phyloP scores from a whole-genome alignment of 35 echinoderm and acorn worm genomes.

The Anneissia japonica region DNA sequence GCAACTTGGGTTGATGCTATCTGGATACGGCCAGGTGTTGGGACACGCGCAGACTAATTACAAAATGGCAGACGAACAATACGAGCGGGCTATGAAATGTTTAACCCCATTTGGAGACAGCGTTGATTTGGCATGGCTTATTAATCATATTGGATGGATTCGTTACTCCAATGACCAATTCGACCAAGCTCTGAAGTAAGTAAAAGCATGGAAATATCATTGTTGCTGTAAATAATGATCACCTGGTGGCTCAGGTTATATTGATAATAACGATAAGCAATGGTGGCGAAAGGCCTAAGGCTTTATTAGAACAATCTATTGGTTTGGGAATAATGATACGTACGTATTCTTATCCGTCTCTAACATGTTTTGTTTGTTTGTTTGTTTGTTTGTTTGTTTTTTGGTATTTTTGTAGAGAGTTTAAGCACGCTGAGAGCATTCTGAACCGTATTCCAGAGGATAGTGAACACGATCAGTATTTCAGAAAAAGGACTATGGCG shows the following conservation, averaged over 20 bases:
- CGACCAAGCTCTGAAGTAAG: slow-evolving; percentile 18
- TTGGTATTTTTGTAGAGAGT: not conserved
- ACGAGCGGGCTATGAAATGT: not conserved
- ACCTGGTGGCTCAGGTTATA: no score
- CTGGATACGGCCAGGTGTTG: slow-evolving; percentile 11
- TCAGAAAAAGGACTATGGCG: not conserved
- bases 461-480: no score
- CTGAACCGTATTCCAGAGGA: not conserved
- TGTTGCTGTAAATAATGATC: no score
- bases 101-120: slow-evolving; percentile 24
- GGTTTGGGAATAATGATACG: no score
- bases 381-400: no score
- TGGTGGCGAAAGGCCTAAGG: no score
- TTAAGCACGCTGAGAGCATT: not conserved
- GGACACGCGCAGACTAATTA: not conserved
- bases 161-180: not conserved
- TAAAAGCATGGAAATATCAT: no score
- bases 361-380: no score
- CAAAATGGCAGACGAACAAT: not conserved
- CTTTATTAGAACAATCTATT: no score
- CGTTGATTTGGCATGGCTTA: slow-evolving; percentile 23
- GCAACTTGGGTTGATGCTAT: not conserved
- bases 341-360: no score
- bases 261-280: no score
- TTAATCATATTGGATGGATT: slow-evolving; percentile 20